phyloP scores from a whole-genome alignment of 2,113 vertebrate genomes.

The Choloepus hoffmanni region DNA sequence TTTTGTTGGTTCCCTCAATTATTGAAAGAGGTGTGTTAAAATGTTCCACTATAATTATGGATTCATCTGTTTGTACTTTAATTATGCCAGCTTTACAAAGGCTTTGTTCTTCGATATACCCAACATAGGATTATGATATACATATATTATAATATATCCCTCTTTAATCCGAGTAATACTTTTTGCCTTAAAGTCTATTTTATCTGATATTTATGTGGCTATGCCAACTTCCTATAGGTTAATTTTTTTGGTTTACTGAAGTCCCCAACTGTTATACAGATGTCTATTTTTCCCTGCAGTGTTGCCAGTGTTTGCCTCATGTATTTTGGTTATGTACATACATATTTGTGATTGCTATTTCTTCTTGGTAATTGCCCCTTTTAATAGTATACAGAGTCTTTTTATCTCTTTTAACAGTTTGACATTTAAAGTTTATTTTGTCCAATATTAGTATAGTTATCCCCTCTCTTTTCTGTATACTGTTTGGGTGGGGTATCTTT shows the following conservation, averaged over 20 bases:
- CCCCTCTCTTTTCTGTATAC: too few species aligned
- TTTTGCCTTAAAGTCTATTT: neutral
- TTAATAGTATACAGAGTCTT: too few species aligned
- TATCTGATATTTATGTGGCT: neutral
- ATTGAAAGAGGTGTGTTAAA: neutral
- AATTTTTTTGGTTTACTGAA: neutral
- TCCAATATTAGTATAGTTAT: too few species aligned
- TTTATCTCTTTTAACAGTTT: too few species aligned
- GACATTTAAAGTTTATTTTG: neutral
- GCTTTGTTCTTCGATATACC: neutral
- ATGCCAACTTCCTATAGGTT: neutral
- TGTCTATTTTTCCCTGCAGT: too few species aligned
- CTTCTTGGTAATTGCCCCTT: too few species aligned
- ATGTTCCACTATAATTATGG: neutral
- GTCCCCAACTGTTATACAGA: too few species aligned
- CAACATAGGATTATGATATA: neutral
- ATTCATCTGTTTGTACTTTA: neutral
- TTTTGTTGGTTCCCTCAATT: neutral
- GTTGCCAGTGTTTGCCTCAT: too few species aligned
- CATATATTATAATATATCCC: neutral
- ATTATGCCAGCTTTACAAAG: neutral
- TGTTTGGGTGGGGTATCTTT: too few species aligned
- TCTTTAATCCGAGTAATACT: neutral
- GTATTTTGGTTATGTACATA: too few species aligned
- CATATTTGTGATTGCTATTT: too few species aligned